Conservation (phyloP, 2,797 vertebrate species). For the Falco peregrinus region DNA sequence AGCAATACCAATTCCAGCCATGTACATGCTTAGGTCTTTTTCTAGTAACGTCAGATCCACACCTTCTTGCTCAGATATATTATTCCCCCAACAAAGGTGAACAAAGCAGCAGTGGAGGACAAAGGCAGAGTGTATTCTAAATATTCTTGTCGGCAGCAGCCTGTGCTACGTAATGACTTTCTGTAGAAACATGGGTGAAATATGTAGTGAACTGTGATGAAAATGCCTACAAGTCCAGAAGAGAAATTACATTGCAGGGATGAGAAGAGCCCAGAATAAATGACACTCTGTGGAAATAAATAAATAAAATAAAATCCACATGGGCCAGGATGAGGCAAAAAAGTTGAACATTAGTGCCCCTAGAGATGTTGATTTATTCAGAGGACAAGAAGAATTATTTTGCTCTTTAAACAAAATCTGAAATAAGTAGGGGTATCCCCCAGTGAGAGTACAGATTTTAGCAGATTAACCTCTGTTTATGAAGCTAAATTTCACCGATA, state of each 20-base stretch:
- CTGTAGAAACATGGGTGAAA: slow-evolving; percentile 24
- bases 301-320: neutral
- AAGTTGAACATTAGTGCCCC: neutral
- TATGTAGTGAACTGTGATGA: slow-evolving; percentile 15
- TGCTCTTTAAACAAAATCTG: neutral
- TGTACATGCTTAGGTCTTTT: neutral
- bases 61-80: neutral
- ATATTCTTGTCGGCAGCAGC: neutral
- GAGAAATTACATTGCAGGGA: neutral
- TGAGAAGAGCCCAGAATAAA: slow-evolving; percentile 18
- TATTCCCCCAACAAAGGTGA: neutral
- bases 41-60: neutral
- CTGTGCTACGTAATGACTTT: neutral
- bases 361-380: slow-evolving; percentile 28
- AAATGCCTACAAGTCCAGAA: slow-evolving; percentile 39
- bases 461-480: slow-evolving; percentile 37
- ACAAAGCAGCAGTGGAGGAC: neutral
- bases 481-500: slow-evolving; percentile 20
- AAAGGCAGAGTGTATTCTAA: slow-evolving; percentile 27
- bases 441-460: neutral
- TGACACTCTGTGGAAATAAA: neutral
- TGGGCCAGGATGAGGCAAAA: neutral
- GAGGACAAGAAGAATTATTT: slow-evolving; percentile 15
- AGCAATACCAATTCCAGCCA: neutral
- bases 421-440: neutral